Evolutionary conservation across 2,888 invertebrate species (phyloP).

Genomic region (Lasius platythorax): DNA sequence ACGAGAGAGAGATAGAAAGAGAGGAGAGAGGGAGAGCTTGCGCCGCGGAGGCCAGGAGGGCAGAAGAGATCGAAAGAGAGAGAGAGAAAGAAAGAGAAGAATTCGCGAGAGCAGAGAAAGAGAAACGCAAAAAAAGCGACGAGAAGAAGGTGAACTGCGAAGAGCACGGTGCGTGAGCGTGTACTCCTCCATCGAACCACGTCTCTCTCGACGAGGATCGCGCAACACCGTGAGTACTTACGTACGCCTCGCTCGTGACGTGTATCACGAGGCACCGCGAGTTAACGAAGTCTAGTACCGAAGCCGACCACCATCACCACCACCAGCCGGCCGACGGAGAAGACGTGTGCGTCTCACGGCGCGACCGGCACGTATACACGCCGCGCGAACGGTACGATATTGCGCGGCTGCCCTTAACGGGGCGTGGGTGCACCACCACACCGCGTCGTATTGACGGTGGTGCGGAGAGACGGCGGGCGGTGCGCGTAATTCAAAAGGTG

Average conservation of each 20-base stretch:
- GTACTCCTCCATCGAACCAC: conserved; percentile 3
- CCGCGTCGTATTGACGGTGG: conserved; percentile 18
- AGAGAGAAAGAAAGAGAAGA: conserved; percentile 11
- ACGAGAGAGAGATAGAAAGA: conserved; percentile 46
- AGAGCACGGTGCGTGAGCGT: conserved; percentile 35
- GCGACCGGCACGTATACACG: conserved; percentile 33
- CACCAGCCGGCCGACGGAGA: neutral
- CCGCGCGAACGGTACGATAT: conserved; percentile 33
- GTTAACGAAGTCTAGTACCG: neutral
- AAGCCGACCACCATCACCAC: neutral
- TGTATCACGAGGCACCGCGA: conserved; percentile 27
- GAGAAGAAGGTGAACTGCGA: conserved; percentile 9
- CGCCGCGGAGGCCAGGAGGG: conserved; percentile 53
- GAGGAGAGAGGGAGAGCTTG: conserved; percentile 46
- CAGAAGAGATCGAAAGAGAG: conserved; percentile 32
- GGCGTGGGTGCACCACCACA: conserved; percentile 56
- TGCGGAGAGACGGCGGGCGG: conserved; percentile 49
- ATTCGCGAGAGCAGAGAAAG: conserved; percentile 18
- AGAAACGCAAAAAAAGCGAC: conserved; percentile 28
- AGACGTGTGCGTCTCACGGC: conserved; percentile 13
- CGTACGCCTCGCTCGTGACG: neutral
- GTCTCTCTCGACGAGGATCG: conserved; percentile 3
- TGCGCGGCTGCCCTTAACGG: conserved; percentile 38
- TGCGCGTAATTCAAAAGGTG: conserved; percentile 55
- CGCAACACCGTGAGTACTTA: conserved; percentile 20